Evolutionary conservation across 1,140 invertebrate species (phyloP), one percentile per base, ranked within the genome.

Genomic region (Vanessa atalanta): DNA sequence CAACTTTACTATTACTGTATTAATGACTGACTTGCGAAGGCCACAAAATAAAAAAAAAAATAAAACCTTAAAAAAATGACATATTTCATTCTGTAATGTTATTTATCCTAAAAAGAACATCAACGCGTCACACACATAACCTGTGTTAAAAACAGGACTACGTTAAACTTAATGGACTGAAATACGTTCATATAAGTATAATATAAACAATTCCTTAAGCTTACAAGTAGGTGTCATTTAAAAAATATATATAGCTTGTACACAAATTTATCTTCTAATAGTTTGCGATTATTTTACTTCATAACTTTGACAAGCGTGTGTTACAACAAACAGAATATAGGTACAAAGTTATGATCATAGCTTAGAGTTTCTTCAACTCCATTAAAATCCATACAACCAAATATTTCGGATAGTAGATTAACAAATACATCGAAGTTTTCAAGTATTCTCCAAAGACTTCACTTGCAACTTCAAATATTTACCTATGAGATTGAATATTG

Each of bases 31-130:
- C 12, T 51, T 14, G 9, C 3, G 5, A 51, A 6, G 48, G 12
- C 11, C 5, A 12, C 2, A 8, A 14, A 50, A 8, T 50, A 0
- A 51, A 51, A 51, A 1, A 43, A 11, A 43, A 43, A 43, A 31
- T 3, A 31, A 43, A 43, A 43, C 37, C 7, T 9, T 0, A 0
- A 43, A 14, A 0, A 43, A 14, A 50, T 6, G 48, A 20, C 16
- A 20, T 2, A n/a, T 20, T n/a, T 16, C 7, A 57, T 26, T 57
- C 23, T 20, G 5, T 26, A 11, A 23, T 23, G 8, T 61, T 37
- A 61, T 37, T 12, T 61, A 79, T 79, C 70, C 83, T 81, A 70
- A 79, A 48, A 86, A 83, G 78, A 82, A 88, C 84, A 82, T 89
- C 86, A 88, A 89, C 88, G 86, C 83, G 85, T 70, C 37, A 14